Evolutionary conservation across 1,140 invertebrate genomes (phyloP).

Genomic region (Hormaphis cornu): DNA sequence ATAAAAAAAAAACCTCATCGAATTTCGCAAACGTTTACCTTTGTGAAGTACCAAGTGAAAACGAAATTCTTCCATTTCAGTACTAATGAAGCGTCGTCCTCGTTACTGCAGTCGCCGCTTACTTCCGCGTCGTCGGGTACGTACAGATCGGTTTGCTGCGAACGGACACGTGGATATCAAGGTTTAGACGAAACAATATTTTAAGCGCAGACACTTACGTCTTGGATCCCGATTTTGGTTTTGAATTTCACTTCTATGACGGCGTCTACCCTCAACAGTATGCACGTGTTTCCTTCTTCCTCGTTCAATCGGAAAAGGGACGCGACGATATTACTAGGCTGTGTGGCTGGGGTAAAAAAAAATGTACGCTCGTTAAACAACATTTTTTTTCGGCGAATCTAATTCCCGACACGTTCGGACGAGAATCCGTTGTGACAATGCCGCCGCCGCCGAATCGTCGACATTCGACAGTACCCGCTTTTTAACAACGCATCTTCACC

Average conservation of each 20-base stretch:
- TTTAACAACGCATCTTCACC: no score
- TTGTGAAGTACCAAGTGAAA: slow-evolving; percentile 58
- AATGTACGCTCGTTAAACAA: no score
- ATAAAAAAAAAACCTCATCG: background rate
- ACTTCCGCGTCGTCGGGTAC: slow-evolving; percentile 44
- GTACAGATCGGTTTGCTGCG: slow-evolving; percentile 23
- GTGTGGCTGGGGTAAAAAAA: background rate
- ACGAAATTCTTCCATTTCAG: slow-evolving; percentile 62
- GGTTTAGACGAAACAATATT: background rate
- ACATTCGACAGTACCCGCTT: no score
- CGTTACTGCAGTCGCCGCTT: slow-evolving; percentile 56
- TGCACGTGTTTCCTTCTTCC: slow-evolving; percentile 37
- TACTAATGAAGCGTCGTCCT: slow-evolving; percentile 56
- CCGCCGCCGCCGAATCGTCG: no score
- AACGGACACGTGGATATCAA: background rate
- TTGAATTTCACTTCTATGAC: slow-evolving; percentile 37
- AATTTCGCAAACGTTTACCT: slow-evolving; percentile 46
- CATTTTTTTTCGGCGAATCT: background rate
- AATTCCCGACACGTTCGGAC: background rate
- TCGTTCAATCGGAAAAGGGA: slow-evolving; percentile 36
- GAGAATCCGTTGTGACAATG: no score
- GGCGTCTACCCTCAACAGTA: slow-evolving; percentile 38
- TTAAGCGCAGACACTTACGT: slow-evolving; percentile 33
- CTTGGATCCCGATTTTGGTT: slow-evolving; percentile 36
- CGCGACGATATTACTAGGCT: slow-evolving; percentile 29